Conservation (phyloP, 1,140 invertebrate genomes). For the Drosophila nigromelanica region DNA sequence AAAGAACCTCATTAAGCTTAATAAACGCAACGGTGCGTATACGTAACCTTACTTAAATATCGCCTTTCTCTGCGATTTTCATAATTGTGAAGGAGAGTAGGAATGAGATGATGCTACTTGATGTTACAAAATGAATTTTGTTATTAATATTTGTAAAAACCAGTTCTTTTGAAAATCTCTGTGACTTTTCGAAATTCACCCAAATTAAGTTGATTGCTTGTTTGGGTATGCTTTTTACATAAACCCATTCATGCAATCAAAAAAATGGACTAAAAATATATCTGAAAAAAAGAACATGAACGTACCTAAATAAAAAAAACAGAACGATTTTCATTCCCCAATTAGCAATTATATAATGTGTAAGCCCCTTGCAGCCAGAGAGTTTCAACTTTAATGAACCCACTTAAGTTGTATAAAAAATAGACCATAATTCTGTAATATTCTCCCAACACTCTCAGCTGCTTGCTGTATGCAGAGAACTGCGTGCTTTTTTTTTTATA, state of each 20-base stretch:
- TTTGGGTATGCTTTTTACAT: too few species aligned
- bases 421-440: slow-evolving; percentile 43
- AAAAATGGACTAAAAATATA: neutral
- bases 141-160: too few species aligned
- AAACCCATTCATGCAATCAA: neutral
- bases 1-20: neutral
- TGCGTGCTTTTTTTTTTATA: slow-evolving; percentile 24
- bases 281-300: neutral
- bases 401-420: slow-evolving; percentile 42
- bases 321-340: slow-evolving; percentile 26
- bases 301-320: neutral
- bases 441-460: slow-evolving; percentile 3
- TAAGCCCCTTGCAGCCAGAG: neutral
- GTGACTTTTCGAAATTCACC: too few species aligned
- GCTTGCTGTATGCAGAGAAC: slow-evolving; percentile 29
- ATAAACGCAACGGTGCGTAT: neutral
- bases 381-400: slow-evolving; percentile 27
- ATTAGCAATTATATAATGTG: slow-evolving; percentile 31
- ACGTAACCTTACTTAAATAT: neutral
- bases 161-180: too few species aligned
- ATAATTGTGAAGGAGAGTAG: too few species aligned
- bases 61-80: slow-evolving; percentile 1
- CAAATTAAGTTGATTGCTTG: too few species aligned
- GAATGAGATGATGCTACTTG: too few species aligned
- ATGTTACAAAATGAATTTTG: too few species aligned